Base-by-base conservation (phyloP, 2,888 invertebrate genomes). In the Nudaria mundana region DNA sequence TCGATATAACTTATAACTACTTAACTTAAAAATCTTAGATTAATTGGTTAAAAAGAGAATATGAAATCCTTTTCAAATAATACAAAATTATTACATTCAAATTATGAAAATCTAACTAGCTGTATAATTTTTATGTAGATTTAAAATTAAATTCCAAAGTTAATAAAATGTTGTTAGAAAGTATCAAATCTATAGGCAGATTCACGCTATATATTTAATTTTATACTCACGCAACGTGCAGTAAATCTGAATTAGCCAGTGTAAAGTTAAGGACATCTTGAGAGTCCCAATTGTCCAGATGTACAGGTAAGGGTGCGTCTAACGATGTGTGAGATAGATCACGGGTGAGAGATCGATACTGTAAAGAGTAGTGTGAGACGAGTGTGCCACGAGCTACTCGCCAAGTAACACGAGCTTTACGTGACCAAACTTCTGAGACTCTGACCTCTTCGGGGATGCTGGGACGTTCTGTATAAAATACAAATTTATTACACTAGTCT, bases 341-440 rank as follows among this genome's bases (percentile, higher is more conserved):
- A 2, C 76, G 66, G 1, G 75, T 75, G 12, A 87, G 56, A 1
- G 85, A 74, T 8, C 84, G 71, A 55, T 85, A 85, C 41, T 88
- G 88, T 0, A 88, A 62, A 3, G 83, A 77, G 61, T 88, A 88
- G 59, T 86, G 87, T 0, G 86, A 81, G 0, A 88, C 87, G 7
- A 83, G 58, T 0, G 84, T 82, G 0, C 85, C 87, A 4, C 87
- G 62, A 0, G 83, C 76, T 3, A 81, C 52, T 1, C 86, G 66
- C 88, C 88, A 88, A 1, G 86, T 85, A 1, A 88, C 78, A 3
- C 87, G 71, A 4, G 85, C 85, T 48, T 77, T 70, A 4, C 88
- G 76, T 1, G 88, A 79, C 88, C 86, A 88, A 1, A 88, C 83
- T 44, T 88, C 88, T 1, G 88, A 86, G 49, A 88, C 71, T 5